These are phyloP conservation scores for Puma concolor DNA, from an alignment of 2,113 vertebrate genomes.

Conservation along the genomic window DNA sequence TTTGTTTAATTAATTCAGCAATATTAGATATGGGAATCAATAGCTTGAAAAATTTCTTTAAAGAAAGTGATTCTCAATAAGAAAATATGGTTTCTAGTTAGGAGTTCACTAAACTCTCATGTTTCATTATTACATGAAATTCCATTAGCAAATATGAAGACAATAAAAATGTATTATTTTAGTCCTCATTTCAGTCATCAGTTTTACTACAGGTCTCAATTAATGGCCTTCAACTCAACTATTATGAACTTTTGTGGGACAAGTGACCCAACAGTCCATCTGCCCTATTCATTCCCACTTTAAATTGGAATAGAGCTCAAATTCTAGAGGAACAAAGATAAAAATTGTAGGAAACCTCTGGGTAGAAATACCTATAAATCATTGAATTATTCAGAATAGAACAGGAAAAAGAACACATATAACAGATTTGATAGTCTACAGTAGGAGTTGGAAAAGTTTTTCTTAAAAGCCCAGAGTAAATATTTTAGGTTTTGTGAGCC, in stretches of 20 bases:
- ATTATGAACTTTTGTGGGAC: neutral
- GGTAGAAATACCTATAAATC: neutral
- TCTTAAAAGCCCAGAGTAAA: neutral
- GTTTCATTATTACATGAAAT: constrained; percentile 62
- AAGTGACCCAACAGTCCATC: neutral
- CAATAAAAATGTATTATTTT: constrained; percentile 53
- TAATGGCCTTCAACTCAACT: neutral
- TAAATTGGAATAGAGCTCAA: neutral
- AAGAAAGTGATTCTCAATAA: constrained; percentile 63
- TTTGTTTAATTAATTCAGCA: constrained; percentile 71
- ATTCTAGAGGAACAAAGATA: neutral
- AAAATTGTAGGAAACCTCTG: neutral
- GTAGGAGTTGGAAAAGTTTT: neutral
- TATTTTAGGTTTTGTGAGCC: neutral
- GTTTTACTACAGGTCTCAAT: neutral
- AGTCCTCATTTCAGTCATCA: neutral
- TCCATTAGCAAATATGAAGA: constrained; percentile 54
- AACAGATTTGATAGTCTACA: neutral
- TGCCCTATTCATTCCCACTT: neutral
- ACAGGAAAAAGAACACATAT: neutral
- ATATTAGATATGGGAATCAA: constrained; percentile 63
- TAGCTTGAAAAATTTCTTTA: constrained; percentile 47
- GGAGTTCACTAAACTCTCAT: constrained; percentile 22
- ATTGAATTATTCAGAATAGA: neutral
- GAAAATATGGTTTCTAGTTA: constrained; percentile 65